Evolutionary conservation across 2,113 vertebrate species (phyloP).

Genomic region (Saguinus imperator): DNA sequence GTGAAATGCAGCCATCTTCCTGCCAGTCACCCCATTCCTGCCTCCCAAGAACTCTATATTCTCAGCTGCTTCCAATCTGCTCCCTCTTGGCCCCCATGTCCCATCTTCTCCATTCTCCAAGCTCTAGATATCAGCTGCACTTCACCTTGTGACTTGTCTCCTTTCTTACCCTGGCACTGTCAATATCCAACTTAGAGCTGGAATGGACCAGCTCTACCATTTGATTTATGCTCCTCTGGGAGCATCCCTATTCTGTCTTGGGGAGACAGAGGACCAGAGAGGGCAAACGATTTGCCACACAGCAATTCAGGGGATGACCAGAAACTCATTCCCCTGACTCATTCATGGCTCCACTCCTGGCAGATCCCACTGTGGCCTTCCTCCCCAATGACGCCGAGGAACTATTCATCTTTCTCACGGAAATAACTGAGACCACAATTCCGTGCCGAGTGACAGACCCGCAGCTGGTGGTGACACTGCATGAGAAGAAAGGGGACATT

Average conservation of each 20-base stretch:
- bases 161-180: background rate
- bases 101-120: background rate
- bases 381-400: slow-evolving; percentile 82
- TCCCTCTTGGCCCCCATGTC: background rate
- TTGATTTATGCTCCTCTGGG: background rate
- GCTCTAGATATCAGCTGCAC: background rate
- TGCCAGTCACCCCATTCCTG: background rate
- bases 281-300: background rate
- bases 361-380: slow-evolving; percentile 92
- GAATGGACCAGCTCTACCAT: background rate
- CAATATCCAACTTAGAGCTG: background rate
- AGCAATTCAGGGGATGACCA: background rate
- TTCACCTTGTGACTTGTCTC: background rate
- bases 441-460: slow-evolving; percentile 96
- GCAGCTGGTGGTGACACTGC: slow-evolving; percentile 88
- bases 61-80: background rate
- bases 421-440: slow-evolving; percentile 86
- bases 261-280: background rate
- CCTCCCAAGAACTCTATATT: background rate
- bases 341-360: background rate
- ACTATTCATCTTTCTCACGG: slow-evolving; percentile 89
- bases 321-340: background rate
- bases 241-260: background rate
- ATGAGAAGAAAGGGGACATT: slow-evolving; percentile 86
- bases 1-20: background rate